These are phyloP conservation scores for Danio choprae DNA, from an alignment of 2,797 vertebrate genomes.

Conservation along the genomic window DNA sequence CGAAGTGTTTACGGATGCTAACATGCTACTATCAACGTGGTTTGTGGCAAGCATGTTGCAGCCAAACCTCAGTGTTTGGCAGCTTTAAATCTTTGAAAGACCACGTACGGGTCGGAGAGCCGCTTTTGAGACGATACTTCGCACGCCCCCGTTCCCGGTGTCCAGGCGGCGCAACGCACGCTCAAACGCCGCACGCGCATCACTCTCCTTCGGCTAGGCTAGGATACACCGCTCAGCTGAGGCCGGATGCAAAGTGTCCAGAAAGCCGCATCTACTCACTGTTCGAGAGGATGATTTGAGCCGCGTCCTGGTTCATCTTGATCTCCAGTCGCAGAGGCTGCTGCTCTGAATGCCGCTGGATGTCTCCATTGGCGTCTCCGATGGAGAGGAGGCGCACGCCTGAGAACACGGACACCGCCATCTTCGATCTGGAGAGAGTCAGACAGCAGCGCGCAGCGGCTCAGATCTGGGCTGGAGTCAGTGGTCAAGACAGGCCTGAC, in stretches of 20 bases:
- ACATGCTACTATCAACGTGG: slow-evolving; percentile 41
- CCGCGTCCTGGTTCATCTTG: slow-evolving; percentile 87
- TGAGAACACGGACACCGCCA: slow-evolving; percentile 93
- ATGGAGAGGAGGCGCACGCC: slow-evolving; percentile 96
- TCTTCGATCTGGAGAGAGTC: slow-evolving; percentile 84
- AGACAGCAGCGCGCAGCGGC: slow-evolving; percentile 72
- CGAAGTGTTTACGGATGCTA: slow-evolving; percentile 44
- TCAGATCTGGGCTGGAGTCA: slow-evolving; percentile 65
- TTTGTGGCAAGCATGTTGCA: neutral
- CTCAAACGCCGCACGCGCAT: slow-evolving; percentile 36
- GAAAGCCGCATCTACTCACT: slow-evolving; percentile 77
- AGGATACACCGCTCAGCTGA: slow-evolving; percentile 16
- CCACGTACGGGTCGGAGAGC: neutral
- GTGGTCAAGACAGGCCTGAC: slow-evolving; percentile 46
- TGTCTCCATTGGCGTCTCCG: slow-evolving; percentile 96
- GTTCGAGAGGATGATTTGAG: slow-evolving; percentile 90
- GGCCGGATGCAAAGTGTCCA: slow-evolving; percentile 17
- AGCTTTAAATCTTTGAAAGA: neutral
- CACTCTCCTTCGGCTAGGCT: slow-evolving; percentile 33
- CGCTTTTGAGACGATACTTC: neutral
- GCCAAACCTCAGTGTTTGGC: neutral
- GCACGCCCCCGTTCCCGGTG: neutral
- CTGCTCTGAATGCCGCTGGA: slow-evolving; percentile 95
- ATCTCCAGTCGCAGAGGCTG: slow-evolving; percentile 91
- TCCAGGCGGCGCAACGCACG: neutral